A percentile compares a stretch with the other conserved stretches of the same genome.
phyloP scores from a whole-genome alignment of 2,113 vertebrate species.

The Osmerus eperlanus region DNA sequence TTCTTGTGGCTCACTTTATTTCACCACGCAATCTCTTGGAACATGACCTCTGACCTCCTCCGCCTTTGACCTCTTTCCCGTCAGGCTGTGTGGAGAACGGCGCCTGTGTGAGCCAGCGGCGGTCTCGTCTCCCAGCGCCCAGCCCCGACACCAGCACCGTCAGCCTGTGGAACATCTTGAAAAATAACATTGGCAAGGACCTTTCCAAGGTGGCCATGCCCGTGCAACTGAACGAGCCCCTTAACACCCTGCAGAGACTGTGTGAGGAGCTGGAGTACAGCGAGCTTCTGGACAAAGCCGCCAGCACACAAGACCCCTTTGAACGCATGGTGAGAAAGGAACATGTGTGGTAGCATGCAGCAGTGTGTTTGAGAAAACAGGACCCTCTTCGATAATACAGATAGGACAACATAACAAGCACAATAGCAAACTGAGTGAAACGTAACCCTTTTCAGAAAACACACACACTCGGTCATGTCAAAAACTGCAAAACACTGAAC shows the following conservation, averaged over 20 bases:
- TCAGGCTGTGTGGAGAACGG: slow-evolving; percentile 73
- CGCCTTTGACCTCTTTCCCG: slow-evolving; percentile 19
- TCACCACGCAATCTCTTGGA: no score
- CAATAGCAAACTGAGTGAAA: no score
- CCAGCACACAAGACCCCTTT: slow-evolving; percentile 70
- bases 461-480: no score
- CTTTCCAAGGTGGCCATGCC: slow-evolving; percentile 98
- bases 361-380: neutral
- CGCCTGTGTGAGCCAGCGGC: slow-evolving; percentile 56
- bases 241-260: slow-evolving; percentile 93
- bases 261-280: slow-evolving; percentile 98
- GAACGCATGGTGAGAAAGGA: slow-evolving; percentile 85
- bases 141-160: slow-evolving; percentile 85
- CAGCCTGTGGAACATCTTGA: slow-evolving; percentile 96
- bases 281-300: slow-evolving; percentile 87
- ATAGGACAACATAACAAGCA: neutral
- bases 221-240: slow-evolving; percentile 90
- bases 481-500: no score
- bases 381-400: neutral
- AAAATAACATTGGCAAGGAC: slow-evolving; percentile 97
- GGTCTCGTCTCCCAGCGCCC: slow-evolving; percentile 80
- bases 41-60: neutral
- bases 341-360: neutral
- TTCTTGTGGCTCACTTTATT: no score
- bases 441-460: neutral